Base-by-base conservation (phyloP, 2,113 vertebrate species). In the Phycodurus eques region DNA sequence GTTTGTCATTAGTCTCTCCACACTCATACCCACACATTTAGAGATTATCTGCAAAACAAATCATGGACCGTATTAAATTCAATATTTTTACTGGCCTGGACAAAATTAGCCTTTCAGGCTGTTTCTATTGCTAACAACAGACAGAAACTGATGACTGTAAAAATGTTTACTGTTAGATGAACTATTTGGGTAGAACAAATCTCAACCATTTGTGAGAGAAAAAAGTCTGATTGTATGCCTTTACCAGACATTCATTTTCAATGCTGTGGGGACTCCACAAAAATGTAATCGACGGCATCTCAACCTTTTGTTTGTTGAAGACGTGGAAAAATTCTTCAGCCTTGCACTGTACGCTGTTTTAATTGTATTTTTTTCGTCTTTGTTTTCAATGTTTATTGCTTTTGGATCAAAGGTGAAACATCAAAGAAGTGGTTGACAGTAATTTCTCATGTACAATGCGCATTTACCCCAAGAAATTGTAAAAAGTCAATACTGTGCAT, bases 11-110 rank as follows among this genome's bases (percentile, higher is more conserved):
- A 66, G 42, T 22, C n/a, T 68, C 67, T 8, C 67, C 20, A 31
- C 39, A 12, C 53, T 74, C 53, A 54, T 47, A 75, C 54, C 63
- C 62, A 2, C 78, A 80, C 67, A 77, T 74, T 80, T 78, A 62
- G 64, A 59, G 64, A 72, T 78, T 70, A 59, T 82, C 74, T 70
- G 67, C 3, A 1, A 85, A 80, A 79, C 67, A 66, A 80, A 80
- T 83, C 66, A 70, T 64, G 61, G 33, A 49, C 68, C 73, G 53
- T 64, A 73, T 27, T 66, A 66, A 47, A 47, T 76, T 71, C 57
- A 44, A 31, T 78, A 17, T 83, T 81, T 70, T 44, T 67, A 47
- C 76, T 82, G 67, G 78, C 72, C 20, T 56, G 0, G 0, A 13
- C 81, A 73, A 39, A 1, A 2, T 53, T 67, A 73, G 74, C 71